Evolutionary conservation across 2,888 invertebrate species (phyloP).

Genomic region (Griposia aprilina): DNA sequence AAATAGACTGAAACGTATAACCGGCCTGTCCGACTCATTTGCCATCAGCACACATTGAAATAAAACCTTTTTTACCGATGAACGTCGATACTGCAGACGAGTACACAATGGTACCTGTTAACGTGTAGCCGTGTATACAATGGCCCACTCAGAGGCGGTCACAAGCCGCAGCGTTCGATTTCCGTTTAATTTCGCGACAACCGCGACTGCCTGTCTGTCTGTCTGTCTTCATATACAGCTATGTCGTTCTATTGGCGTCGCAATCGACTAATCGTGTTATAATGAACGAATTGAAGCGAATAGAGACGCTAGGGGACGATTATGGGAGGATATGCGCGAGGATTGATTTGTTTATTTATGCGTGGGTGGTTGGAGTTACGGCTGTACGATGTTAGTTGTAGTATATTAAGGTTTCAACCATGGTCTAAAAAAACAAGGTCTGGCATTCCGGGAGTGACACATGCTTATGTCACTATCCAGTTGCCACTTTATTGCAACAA

Average conservation of each 20-base stretch:
- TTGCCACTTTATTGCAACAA: too few relatives aligned
- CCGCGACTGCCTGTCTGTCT: slow-evolving; percentile 67
- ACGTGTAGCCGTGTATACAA: slow-evolving; percentile 49
- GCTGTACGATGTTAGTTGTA: neutral
- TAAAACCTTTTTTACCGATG: slow-evolving; percentile 36
- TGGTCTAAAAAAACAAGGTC: too few relatives aligned
- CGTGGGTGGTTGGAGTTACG: neutral
- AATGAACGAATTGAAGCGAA: slow-evolving; percentile 69
- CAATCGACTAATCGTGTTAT: slow-evolving; percentile 72
- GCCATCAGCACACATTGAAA: slow-evolving; percentile 29
- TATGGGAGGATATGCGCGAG: slow-evolving; percentile 4
- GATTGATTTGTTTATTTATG: slow-evolving; percentile 33
- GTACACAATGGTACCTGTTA: slow-evolving; percentile 45
- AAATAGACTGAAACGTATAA: slow-evolving; percentile 29
- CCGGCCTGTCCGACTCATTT: slow-evolving; percentile 18
- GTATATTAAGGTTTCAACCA: neutral
- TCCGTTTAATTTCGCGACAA: slow-evolving; percentile 86
- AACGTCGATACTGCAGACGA: slow-evolving; percentile 39
- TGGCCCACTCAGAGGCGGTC: slow-evolving; percentile 68
- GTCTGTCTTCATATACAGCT: slow-evolving; percentile 54
- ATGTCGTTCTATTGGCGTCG: slow-evolving; percentile 49
- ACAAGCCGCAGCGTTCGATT: slow-evolving; percentile 86
- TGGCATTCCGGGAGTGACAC: too few relatives aligned
- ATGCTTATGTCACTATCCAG: too few relatives aligned
- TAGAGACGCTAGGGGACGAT: slow-evolving; percentile 49